Evolutionary conservation across 2,113 vertebrate species (phyloP), one percentile per base, ranked within the genome.

Genomic region (Prionailurus bengalensis): DNA sequence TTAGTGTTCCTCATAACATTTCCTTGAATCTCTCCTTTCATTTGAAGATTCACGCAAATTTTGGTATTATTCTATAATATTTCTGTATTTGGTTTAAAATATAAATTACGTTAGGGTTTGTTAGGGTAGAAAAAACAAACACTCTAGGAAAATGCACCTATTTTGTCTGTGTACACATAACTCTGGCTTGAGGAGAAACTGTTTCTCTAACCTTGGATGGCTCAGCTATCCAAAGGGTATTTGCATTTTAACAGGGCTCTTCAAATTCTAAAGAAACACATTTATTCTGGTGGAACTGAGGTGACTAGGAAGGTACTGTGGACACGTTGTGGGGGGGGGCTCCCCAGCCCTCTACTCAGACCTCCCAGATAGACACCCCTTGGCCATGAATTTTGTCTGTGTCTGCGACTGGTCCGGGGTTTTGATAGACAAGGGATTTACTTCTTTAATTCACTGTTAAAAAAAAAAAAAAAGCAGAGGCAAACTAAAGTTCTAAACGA

Each of bases 381-480:
- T 68, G 31, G 71, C 17, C 33, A 48, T 53, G 55, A 80, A 61
- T 88, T 88, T 88, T 61, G 39, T 91, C 48, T 95, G 63, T 82
- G 90, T 58, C 17, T 76, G 74, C 29, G 36, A 80, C 10, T 80
- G 55, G 33, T 79, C 8, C 17, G 39, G 45, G 39, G 10, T 85
- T 95, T 78, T 91, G 13, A 73, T 51, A 91, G 61, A 76, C 31
- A 89, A 85, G 31, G 11, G 87, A 82, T 83, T 94, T 95, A 94
- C 45, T 96, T 91, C 81, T 94, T 63, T 55, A 93, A 71, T 78
- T 96, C 12, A 33, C 29, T 96, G 45, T 93, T 97, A 91, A 51
- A 85, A 92, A 82, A 82, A 92, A 42, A 86, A 92, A 82, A 29
- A 92, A 42, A 45, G 58, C 80, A 83, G 86, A 87, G 92, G 61